Percentiles rank a stretch among this genome's conserved stretches.
These are phyloP conservation scores for Cydia fagiglandana DNA, from an alignment of 1,140 invertebrate genomes.

Conservation along the genomic window DNA sequence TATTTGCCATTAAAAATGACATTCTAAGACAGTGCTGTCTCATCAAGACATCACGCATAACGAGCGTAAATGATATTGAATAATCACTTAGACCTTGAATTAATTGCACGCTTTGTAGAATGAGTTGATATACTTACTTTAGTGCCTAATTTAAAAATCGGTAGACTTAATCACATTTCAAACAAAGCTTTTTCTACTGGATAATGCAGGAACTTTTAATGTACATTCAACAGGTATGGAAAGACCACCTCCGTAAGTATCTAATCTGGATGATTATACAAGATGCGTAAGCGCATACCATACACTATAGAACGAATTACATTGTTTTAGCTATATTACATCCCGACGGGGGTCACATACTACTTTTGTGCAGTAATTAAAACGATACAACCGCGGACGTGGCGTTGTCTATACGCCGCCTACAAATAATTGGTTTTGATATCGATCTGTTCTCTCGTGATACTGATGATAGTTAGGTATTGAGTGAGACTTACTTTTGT, in stretches of 20 bases:
- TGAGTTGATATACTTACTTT: too few species aligned
- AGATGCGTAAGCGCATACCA: constrained; percentile 6
- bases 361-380: constrained; percentile 70
- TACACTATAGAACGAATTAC: constrained; percentile 32
- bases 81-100: too few species aligned
- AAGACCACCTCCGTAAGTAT: not conserved
- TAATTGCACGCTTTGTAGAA: too few species aligned
- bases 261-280: not conserved
- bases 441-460: constrained; percentile 43
- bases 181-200: too few species aligned
- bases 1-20: too few species aligned
- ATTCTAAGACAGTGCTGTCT: too few species aligned
- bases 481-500: not conserved
- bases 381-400: constrained; percentile 37
- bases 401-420: constrained; percentile 40
- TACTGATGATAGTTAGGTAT: constrained; percentile 38
- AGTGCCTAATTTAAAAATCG: too few species aligned
- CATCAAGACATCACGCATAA: too few species aligned
- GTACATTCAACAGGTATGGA: not conserved
- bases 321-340: constrained; percentile 58
- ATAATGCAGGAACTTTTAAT: not conserved
- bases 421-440: constrained; percentile 50
- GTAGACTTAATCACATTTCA: too few species aligned
- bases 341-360: constrained; percentile 59
- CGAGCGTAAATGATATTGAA: too few species aligned